These are phyloP conservation scores for Conistra vaccinii DNA, from an alignment of 2,888 invertebrate genomes.

Conservation along the genomic window DNA sequence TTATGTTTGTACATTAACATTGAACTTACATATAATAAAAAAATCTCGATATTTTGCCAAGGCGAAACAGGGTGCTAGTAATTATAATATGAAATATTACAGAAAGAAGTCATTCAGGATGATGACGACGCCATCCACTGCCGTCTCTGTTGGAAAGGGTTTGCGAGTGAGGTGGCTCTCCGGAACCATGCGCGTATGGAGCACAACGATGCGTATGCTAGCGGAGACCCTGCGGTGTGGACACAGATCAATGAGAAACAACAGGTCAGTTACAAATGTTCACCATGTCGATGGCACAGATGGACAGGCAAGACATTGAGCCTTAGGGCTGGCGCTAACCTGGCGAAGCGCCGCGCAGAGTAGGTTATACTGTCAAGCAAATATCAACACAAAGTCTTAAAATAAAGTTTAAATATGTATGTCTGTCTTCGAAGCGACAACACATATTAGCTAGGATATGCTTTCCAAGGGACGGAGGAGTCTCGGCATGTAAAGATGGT, in stretches of 20 bases:
- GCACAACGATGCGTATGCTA: conserved; percentile 75
- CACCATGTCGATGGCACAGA: not conserved
- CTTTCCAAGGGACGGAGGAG: too few species aligned
- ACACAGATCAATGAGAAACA: conserved; percentile 48
- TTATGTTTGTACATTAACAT: too few species aligned
- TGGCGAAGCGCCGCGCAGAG: not conserved
- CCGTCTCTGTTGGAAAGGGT: conserved; percentile 77
- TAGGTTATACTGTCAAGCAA: not conserved
- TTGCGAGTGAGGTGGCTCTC: conserved; percentile 76
- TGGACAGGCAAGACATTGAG: not conserved
- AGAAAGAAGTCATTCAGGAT: conserved; percentile 74
- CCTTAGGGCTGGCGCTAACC: not conserved
- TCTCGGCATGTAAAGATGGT: too few species aligned
- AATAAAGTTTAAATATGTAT: too few species aligned
- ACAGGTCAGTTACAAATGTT: conserved; percentile 47
- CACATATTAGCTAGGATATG: too few species aligned
- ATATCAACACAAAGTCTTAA: not conserved
- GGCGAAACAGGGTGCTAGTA: too few species aligned
- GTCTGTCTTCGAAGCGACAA: too few species aligned
- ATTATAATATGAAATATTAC: conserved; percentile 31
- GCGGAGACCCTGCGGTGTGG: conserved; percentile 74
- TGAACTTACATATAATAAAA: too few species aligned
- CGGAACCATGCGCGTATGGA: conserved; percentile 83
- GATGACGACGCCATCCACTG: conserved; percentile 76
- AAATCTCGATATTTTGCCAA: too few species aligned